These are phyloP conservation scores for Crotalus helleri DNA, from an alignment of 2,113 vertebrate genomes.

Conservation along the genomic window DNA sequence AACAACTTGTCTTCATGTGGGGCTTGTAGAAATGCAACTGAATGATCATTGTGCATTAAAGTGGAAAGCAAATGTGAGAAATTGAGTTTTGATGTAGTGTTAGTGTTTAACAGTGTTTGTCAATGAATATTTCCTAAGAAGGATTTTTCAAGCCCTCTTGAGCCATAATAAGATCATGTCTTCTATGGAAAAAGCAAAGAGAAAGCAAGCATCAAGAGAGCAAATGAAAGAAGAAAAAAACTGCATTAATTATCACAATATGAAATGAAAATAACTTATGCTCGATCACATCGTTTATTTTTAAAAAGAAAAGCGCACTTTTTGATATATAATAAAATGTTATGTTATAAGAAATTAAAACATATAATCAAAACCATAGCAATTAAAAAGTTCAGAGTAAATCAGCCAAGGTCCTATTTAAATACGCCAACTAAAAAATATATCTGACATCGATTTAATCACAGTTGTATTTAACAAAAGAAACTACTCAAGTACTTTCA, in stretches of 20 bases:
- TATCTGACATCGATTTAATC: background rate
- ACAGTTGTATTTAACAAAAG: background rate
- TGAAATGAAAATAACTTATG: background rate
- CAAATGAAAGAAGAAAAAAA: background rate
- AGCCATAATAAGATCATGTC: background rate
- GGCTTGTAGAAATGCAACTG: background rate
- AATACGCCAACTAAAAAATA: background rate
- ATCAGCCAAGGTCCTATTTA: background rate
- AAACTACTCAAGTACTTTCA: background rate
- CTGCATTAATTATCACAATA: background rate
- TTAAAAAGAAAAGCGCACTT: background rate
- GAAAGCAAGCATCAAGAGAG: background rate
- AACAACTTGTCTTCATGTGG: background rate
- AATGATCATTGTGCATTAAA: conserved; percentile 1
- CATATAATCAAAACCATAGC: background rate
- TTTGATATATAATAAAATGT: background rate
- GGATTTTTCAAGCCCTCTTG: background rate
- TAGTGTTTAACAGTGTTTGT: background rate
- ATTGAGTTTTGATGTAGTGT: background rate
- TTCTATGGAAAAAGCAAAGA: background rate
- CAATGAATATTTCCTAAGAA: background rate
- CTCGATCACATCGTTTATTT: background rate
- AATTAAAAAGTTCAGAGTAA: background rate
- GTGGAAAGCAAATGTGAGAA: conserved; percentile 5
- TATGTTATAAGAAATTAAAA: background rate